Evolutionary conservation across 2,113 vertebrate genomes (phyloP).

Genomic region (Trematocara stigmaticum): DNA sequence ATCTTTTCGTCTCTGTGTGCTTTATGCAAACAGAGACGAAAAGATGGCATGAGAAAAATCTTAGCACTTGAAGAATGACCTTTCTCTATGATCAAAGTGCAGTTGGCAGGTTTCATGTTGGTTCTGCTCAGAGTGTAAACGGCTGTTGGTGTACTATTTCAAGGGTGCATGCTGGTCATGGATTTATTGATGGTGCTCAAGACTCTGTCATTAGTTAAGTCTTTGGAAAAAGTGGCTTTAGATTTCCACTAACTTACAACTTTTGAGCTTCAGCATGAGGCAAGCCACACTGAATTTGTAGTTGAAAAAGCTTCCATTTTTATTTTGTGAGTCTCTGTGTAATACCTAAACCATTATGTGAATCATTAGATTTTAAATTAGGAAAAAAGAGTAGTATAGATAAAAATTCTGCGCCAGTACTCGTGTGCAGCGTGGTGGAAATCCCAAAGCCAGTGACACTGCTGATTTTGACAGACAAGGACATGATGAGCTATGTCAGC

Average conservation of each 20-base stretch:
- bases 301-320: neutral
- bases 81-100: neutral
- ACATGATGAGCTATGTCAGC: conserved; percentile 38
- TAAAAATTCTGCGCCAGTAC: neutral
- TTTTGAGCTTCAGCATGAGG: neutral
- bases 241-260: neutral
- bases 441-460: neutral
- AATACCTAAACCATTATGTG: neutral
- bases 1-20: neutral
- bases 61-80: neutral
- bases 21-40: too few species aligned
- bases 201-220: neutral
- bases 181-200: neutral
- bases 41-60: neutral
- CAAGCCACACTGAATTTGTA: neutral
- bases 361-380: neutral
- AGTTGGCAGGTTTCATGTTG: neutral
- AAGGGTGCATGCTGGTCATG: neutral
- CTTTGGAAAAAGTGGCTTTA: neutral
- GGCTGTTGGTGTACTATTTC: conserved; percentile 20
- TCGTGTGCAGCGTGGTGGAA: neutral
- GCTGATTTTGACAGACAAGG: conserved; percentile 21
- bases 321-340: neutral
- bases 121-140: neutral
- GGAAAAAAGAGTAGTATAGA: neutral